Evolutionary conservation across 2,888 invertebrate genomes (phyloP).

Genomic region (Temnothorax rugatulus): DNA sequence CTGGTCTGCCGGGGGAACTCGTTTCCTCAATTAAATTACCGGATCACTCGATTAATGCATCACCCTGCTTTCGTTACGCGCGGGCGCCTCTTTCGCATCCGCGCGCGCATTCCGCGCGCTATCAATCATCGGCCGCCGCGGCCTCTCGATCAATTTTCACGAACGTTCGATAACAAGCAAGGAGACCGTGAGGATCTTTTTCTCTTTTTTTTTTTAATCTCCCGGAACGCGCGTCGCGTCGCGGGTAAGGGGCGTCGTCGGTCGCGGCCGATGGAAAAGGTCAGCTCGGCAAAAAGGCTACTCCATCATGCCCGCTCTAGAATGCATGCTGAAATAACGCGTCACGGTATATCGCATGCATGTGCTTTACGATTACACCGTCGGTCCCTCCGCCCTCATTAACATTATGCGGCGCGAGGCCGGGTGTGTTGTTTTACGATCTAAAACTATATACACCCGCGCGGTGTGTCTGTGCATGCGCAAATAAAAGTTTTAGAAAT

Average conservation of each 20-base stretch:
- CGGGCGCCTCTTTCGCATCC: conserved; percentile 36
- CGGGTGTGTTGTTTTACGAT: conserved; percentile 42
- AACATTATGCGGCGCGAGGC: conserved; percentile 55
- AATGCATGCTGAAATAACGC: conserved; percentile 44
- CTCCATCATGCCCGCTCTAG: conserved; percentile 44
- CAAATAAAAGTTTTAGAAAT: conserved; percentile 22
- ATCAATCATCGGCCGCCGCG: conserved; percentile 43
- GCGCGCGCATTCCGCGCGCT: conserved; percentile 22
- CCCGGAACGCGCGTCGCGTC: conserved; percentile 11
- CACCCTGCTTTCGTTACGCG: conserved; percentile 44
- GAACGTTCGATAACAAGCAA: conserved; percentile 47
- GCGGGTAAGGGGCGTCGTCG: neutral
- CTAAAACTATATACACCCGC: conserved; percentile 1
- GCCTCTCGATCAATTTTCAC: conserved; percentile 53
- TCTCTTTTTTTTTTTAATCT: conserved; percentile 50
- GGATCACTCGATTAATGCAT: conserved; percentile 52
- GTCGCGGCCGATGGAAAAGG: conserved; percentile 38
- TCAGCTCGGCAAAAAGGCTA: conserved; percentile 44
- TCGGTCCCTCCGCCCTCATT: conserved; percentile 49
- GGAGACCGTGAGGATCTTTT: conserved; percentile 12
- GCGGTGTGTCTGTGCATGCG: neutral
- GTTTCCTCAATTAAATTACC: conserved; percentile 55
- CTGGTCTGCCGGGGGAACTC: neutral
- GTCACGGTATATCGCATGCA: conserved; percentile 56
- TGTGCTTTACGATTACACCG: conserved; percentile 46